A percentile compares a stretch with the other conserved stretches of the same genome.
Evolutionary conservation across 2,888 invertebrate genomes (phyloP).

Genomic region (Neoitamus cyanurus): DNA sequence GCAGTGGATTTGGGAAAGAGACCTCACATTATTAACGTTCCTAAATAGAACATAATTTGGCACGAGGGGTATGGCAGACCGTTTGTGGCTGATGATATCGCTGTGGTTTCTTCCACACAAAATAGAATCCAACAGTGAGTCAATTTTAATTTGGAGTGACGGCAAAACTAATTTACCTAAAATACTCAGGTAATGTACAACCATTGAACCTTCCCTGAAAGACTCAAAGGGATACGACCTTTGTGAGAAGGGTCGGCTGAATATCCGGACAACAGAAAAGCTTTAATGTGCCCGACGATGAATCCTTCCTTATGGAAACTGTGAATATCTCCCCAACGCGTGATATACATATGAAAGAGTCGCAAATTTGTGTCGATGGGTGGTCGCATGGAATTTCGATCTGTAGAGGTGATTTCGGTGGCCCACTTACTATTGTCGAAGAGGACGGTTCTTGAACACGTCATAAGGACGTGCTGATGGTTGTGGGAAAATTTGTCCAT

Average conservation of each 20-base stretch:
- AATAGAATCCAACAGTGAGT: not conserved
- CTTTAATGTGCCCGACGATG: not conserved
- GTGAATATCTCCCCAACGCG: not conserved
- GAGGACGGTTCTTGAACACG: conserved; percentile 45
- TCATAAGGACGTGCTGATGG: conserved; percentile 52
- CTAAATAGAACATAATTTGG: not conserved
- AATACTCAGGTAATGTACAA: not conserved
- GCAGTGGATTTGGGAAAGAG: not conserved
- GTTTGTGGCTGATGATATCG: not conserved
- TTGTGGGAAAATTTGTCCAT: conserved; percentile 50
- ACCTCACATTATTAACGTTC: not conserved
- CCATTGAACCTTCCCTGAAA: not conserved
- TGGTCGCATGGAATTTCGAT: not conserved
- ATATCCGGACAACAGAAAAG: conserved; percentile 2
- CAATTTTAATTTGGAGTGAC: not conserved
- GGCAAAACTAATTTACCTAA: not conserved
- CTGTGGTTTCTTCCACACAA: not conserved
- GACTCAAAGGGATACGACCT: conserved; percentile 6
- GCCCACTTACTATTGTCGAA: conserved; percentile 51
- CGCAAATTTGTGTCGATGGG: conserved; percentile 4
- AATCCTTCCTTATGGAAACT: not conserved
- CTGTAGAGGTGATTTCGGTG: conserved; percentile 54
- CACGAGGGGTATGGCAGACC: not conserved
- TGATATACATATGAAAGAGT: not conserved
- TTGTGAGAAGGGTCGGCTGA: not conserved